Percentiles rank a stretch among this genome's conserved stretches.
phyloP scores from a whole-genome alignment of 2,797 vertebrate species.

The Gorsachius magnificus region DNA sequence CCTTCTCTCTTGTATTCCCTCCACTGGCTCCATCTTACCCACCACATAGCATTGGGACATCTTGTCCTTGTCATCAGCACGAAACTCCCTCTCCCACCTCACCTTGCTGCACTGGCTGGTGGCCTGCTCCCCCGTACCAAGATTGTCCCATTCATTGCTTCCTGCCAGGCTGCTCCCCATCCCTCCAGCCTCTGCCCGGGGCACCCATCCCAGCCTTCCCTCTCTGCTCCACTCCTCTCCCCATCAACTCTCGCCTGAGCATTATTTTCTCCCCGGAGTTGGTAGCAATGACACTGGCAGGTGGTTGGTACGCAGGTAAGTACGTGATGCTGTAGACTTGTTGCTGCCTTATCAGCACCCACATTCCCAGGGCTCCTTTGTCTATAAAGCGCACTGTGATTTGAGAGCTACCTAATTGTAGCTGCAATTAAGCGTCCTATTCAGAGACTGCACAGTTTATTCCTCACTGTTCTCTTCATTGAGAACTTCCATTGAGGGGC shows the following conservation, averaged over 20 bases:
- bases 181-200: not conserved
- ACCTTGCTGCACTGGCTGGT: not conserved
- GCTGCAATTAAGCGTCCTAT: conserved; percentile 20
- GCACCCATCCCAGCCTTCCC: not conserved
- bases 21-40: not conserved
- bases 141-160: not conserved
- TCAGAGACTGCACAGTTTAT: not conserved
- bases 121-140: not conserved
- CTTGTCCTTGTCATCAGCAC: not conserved
- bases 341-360: not conserved
- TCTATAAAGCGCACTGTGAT: not conserved
- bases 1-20: not conserved
- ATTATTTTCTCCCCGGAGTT: not conserved
- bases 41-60: not conserved
- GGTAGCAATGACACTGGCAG: not conserved
- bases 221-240: not conserved
- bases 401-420: not conserved
- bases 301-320: not conserved
- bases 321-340: not conserved
- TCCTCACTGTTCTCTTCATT: not conserved
- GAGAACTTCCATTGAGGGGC: not conserved
- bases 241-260: not conserved
- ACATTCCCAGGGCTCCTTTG: not conserved
- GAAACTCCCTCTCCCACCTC: not conserved
- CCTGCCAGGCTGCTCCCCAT: not conserved